Evolutionary conservation across 2,888 invertebrate genomes (phyloP).

Genomic region (Rhingia rostrata): DNA sequence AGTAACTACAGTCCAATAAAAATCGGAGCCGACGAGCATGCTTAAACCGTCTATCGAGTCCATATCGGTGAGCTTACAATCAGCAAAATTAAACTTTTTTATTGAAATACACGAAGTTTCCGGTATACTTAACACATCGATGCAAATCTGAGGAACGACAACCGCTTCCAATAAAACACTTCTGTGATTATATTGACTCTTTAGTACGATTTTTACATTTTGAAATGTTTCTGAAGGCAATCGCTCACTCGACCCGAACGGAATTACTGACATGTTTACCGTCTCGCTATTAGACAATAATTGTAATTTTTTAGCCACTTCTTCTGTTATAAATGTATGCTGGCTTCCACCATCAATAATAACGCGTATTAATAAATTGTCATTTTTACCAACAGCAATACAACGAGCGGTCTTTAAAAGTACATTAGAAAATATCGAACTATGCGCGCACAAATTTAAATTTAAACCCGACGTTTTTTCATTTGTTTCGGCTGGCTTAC

Average conservation of each 20-base stretch:
- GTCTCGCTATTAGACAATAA: neutral
- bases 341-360: constrained; percentile 34
- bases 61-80: constrained; percentile 19
- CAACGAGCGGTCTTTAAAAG: constrained; percentile 38
- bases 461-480: neutral
- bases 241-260: neutral
- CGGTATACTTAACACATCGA: constrained; percentile 8
- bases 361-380: constrained; percentile 19
- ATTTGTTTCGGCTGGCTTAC: neutral
- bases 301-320: constrained; percentile 8
- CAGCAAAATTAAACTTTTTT: constrained; percentile 23
- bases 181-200: constrained; percentile 8
- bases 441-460: constrained; percentile 14
- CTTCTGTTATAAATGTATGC: constrained; percentile 23
- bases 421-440: constrained; percentile 13
- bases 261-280: constrained; percentile 16
- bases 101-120: constrained; percentile 3
- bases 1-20: constrained; percentile 27
- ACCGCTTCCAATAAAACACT: constrained; percentile 1
- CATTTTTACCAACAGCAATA: constrained; percentile 17
- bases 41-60: constrained; percentile 14
- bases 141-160: constrained; percentile 36
- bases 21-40: constrained; percentile 7
- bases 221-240: constrained; percentile 5
- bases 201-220: constrained; percentile 14